phyloP scores from a whole-genome alignment of 2,113 vertebrate species.

The Porphyrio hochstetteri region DNA sequence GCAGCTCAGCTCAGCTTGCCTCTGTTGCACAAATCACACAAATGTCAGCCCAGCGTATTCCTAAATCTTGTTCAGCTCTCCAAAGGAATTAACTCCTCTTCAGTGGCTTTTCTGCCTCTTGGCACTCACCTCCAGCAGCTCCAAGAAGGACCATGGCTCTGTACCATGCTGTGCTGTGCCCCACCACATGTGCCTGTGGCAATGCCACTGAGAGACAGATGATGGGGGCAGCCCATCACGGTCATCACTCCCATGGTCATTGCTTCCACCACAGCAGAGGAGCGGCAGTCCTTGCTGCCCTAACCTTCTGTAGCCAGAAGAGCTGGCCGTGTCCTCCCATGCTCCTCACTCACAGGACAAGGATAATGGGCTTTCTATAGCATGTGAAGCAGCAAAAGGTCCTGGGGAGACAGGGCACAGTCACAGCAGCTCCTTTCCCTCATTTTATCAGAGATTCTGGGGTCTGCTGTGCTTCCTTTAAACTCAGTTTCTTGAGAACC shows the following conservation, averaged over 20 bases:
- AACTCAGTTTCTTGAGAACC: background rate
- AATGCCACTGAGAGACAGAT: fast-evolving
- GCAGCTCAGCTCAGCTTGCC: background rate
- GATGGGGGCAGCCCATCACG: background rate
- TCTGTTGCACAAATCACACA: background rate
- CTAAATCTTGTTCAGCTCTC: background rate
- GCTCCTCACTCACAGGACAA: background rate
- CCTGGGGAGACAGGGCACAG: background rate
- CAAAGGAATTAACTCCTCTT: background rate
- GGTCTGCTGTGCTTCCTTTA: background rate
- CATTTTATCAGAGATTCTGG: fast-evolving
- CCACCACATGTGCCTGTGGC: background rate
- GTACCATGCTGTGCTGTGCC: fast-evolving
- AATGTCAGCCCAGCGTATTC: fast-evolving
- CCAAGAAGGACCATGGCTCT: background rate
- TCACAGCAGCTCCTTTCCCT: background rate
- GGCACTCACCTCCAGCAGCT: background rate
- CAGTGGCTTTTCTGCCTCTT: fast-evolving
- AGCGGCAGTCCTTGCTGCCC: fast-evolving
- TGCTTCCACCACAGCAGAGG: background rate
- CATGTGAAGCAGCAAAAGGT: fast-evolving
- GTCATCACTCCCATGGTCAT: too few relatives aligned
- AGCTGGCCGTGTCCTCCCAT: background rate
- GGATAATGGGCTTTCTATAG: background rate
- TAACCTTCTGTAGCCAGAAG: background rate